Evolutionary conservation across 2,797 vertebrate species (phyloP).

Genomic region (Coluber constrictor): DNA sequence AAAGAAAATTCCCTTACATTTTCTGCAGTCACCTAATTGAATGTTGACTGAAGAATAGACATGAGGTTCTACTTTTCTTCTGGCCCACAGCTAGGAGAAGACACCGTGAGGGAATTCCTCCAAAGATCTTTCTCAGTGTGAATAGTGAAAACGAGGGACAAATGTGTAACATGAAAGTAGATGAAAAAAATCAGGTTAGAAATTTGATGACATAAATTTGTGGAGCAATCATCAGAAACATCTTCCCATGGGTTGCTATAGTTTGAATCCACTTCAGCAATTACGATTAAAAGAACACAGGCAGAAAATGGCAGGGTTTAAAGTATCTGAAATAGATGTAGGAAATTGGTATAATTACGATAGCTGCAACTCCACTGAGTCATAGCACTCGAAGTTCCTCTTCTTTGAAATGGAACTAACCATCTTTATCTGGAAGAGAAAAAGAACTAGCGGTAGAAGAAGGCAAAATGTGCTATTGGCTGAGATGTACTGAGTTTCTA

Average conservation of each 20-base stretch:
- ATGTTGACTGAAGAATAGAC: not conserved
- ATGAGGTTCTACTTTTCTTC: not conserved
- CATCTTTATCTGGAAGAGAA: not conserved
- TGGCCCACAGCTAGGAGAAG: not conserved
- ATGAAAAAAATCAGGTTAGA: not conserved
- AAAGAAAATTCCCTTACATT: not conserved
- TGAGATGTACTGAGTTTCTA: not conserved
- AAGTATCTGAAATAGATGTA: not conserved
- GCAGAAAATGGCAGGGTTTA: not conserved
- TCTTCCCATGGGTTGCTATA: not conserved
- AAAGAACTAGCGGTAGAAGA: not conserved
- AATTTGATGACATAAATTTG: not conserved
- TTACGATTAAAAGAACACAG: not conserved
- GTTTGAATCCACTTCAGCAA: not conserved
- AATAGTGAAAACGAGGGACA: not conserved
- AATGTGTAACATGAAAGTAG: not conserved
- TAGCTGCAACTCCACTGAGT: not conserved
- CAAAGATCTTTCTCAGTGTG: not conserved
- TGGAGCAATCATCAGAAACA: not conserved
- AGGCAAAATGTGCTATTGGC: not conserved
- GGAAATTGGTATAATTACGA: not conserved
- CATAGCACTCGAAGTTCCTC: not conserved
- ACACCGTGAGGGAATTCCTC: not conserved
- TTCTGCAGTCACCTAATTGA: not conserved
- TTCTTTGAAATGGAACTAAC: not conserved